phyloP scores from a whole-genome alignment of 1,140 invertebrate genomes.

The Vollenhovia emeryi region DNA sequence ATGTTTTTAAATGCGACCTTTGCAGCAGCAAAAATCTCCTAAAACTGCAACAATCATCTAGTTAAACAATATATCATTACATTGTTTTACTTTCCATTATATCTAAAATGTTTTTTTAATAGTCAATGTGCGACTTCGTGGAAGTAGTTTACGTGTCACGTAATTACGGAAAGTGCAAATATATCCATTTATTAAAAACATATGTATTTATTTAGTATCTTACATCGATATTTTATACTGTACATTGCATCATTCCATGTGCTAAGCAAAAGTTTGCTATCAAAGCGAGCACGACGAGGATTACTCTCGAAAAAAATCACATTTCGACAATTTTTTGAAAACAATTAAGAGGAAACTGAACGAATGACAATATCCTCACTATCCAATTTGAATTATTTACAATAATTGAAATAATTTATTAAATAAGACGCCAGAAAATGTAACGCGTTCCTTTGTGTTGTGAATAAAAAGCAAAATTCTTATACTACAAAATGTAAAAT shows the following conservation, averaged over 20 bases:
- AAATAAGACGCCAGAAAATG: not conserved
- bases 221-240: slow-evolving; percentile 56
- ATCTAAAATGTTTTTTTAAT: not conserved
- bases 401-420: not conserved
- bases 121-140: not conserved
- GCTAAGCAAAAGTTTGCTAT: slow-evolving; percentile 3
- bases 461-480: not conserved
- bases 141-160: not conserved
- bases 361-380: not conserved
- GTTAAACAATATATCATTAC: not conserved
- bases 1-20: not conserved
- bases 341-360: not conserved
- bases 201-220: slow-evolving; percentile 52
- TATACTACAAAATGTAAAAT: not conserved
- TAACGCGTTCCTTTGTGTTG: not conserved
- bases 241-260: slow-evolving; percentile 45
- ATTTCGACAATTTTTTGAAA: not conserved
- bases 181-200: slow-evolving; percentile 27
- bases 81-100: not conserved
- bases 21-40: not conserved
- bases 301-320: not conserved
- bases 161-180: not conserved
- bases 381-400: not conserved
- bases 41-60: not conserved
- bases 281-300: not conserved